Conservation (phyloP, 2,113 vertebrate genomes). For the Labrus mixtus region DNA sequence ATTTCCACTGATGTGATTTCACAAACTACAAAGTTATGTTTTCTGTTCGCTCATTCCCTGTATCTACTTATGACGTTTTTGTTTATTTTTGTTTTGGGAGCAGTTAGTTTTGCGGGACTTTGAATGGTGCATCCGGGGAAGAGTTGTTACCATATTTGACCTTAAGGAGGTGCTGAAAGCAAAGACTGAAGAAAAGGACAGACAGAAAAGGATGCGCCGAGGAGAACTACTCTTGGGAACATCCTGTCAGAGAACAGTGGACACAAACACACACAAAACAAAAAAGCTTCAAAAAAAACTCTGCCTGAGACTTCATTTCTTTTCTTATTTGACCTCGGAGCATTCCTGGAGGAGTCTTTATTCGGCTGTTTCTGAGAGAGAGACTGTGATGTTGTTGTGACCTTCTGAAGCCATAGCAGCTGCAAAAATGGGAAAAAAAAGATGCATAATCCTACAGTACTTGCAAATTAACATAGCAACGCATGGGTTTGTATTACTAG, state of each 20-base stretch:
- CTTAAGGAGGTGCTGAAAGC: constrained; percentile 81
- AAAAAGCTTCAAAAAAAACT: constrained; percentile 33
- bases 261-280: constrained; percentile 24
- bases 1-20: constrained; percentile 55
- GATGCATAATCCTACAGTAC: constrained; percentile 65
- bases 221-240: constrained; percentile 48
- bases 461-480: constrained; percentile 73
- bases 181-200: constrained; percentile 72
- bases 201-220: constrained; percentile 37
- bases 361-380: constrained; percentile 56
- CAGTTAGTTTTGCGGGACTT: constrained; percentile 66
- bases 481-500: constrained; percentile 82
- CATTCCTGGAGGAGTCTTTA: constrained; percentile 62
- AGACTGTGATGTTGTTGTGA: constrained; percentile 68
- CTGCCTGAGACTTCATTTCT: constrained; percentile 50
- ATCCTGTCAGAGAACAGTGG: constrained; percentile 59
- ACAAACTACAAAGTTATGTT: constrained; percentile 48
- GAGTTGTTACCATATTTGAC: constrained; percentile 66
- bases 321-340: constrained; percentile 51
- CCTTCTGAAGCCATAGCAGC: constrained; percentile 79
- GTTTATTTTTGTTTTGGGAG: constrained; percentile 39
- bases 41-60: constrained; percentile 52
- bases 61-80: constrained; percentile 28
- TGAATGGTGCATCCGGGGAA: constrained; percentile 47
- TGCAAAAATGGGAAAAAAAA: constrained; percentile 55